These are phyloP conservation scores for Parambassis ranga DNA, from an alignment of 2,797 vertebrate genomes.

Conservation along the genomic window DNA sequence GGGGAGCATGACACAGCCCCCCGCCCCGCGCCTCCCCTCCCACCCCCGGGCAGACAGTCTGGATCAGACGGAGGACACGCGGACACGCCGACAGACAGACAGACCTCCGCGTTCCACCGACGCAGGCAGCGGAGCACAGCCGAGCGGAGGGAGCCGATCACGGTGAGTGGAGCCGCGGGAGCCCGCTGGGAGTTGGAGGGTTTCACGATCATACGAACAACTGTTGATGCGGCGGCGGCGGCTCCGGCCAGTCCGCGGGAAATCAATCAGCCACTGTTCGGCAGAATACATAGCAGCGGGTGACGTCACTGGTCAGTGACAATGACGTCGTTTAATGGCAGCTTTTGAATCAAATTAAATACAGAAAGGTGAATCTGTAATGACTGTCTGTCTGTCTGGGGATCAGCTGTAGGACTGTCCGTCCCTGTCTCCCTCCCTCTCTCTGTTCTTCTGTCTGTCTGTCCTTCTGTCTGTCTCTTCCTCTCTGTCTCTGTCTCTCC, in stretches of 20 bases:
- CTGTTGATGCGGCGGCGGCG: slow-evolving; percentile 29
- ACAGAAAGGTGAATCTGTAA: not conserved
- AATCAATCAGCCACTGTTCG: not conserved
- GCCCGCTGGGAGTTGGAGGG: not conserved
- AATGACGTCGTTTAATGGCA: not conserved
- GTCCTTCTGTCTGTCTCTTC: not conserved
- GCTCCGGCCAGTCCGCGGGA: not conserved
- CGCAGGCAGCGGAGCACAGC: slow-evolving; percentile 10
- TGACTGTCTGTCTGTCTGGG: too few relatives aligned
- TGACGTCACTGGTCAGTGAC: not conserved
- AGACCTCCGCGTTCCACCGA: not conserved
- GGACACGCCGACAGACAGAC: slow-evolving; percentile 7
- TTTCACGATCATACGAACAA: not conserved
- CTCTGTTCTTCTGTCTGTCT: not conserved
- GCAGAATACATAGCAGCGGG: not conserved
- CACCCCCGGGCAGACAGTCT: slow-evolving; percentile 8
- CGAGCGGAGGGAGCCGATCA: slow-evolving; percentile 14
- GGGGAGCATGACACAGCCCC: slow-evolving; percentile 18
- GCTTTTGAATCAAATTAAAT: not conserved
- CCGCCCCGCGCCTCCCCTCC: not conserved
- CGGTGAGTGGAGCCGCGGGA: slow-evolving; percentile 27
- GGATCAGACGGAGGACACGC: slow-evolving; percentile 26
- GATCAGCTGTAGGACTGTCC: not conserved
- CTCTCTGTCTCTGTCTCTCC: not conserved
- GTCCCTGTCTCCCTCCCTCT: too few relatives aligned